Conservation (phyloP, 2,797 vertebrate species). For the Typhlichthys eigenmanni region DNA sequence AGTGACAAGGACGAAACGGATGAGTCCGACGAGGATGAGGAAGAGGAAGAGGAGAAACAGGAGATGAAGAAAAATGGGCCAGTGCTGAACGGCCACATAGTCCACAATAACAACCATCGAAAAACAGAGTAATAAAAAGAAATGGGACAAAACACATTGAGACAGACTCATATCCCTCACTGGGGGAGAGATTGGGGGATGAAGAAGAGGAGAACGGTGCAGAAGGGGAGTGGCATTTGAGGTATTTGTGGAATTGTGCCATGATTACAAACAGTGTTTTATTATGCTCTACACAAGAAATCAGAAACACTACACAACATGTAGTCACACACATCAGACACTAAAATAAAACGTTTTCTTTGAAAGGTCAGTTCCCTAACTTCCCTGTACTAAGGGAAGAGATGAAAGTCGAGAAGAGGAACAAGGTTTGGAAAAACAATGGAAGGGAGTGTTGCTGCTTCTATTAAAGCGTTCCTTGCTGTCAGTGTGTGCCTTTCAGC, state of each 20-base stretch:
- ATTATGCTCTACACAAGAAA: slow-evolving; percentile 3
- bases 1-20: slow-evolving; percentile 93
- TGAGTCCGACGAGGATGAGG: slow-evolving; percentile 71
- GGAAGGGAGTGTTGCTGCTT: slow-evolving; percentile 49
- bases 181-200: slow-evolving; percentile 30
- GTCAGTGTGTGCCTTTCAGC: slow-evolving; percentile 72
- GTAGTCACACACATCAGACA: slow-evolving; percentile 15
- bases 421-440: slow-evolving; percentile 23
- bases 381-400: slow-evolving; percentile 9
- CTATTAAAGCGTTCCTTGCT: slow-evolving; percentile 61
- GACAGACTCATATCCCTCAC: slow-evolving; percentile 56
- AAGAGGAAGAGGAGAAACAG: slow-evolving; percentile 51
- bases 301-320: slow-evolving; percentile 9
- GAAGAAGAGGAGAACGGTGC: neutral
- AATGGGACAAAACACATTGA: slow-evolving; percentile 31
- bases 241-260: slow-evolving; percentile 4
- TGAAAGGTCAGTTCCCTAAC: slow-evolving; percentile 18
- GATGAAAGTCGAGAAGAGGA: slow-evolving; percentile 43
- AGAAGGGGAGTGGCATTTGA: slow-evolving; percentile 2
- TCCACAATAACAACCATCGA: slow-evolving; percentile 88
- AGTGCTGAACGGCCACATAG: slow-evolving; percentile 82
- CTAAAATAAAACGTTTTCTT: slow-evolving; percentile 9
- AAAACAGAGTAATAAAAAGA: slow-evolving; percentile 83
- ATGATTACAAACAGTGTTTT: slow-evolving; percentile 3
- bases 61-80: slow-evolving; percentile 78